phyloP scores from a whole-genome alignment of 2,113 vertebrate species.

The Bos javanicus region DNA sequence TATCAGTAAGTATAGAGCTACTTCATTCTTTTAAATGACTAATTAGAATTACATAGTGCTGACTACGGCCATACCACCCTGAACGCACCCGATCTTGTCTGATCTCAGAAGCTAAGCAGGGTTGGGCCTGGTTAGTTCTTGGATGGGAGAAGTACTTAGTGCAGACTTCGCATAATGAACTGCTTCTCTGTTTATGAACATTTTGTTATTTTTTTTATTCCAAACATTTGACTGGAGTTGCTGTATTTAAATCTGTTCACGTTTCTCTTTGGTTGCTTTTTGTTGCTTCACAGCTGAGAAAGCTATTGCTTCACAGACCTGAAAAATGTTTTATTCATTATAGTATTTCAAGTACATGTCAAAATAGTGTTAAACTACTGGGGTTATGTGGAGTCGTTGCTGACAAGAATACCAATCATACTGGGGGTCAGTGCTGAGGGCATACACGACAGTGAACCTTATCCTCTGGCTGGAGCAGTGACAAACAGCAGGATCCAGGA shows the following conservation, averaged over 20 bases:
- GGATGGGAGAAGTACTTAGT: neutral
- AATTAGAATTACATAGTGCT: neutral
- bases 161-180: neutral
- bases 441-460: neutral
- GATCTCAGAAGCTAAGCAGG: neutral
- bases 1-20: neutral
- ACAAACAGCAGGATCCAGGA: neutral
- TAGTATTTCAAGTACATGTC: slow-evolving; percentile 2
- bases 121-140: neutral
- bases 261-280: slow-evolving; percentile 16
- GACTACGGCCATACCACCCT: neutral
- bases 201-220: slow-evolving; percentile 16
- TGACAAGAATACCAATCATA: neutral
- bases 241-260: neutral
- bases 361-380: neutral
- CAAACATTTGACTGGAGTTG: neutral
- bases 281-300: neutral
- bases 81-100: neutral
- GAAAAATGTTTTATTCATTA: slow-evolving; percentile 14
- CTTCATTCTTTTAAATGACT: neutral
- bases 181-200: neutral
- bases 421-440: neutral
- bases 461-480: neutral
- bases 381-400: neutral
- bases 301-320: slow-evolving; percentile 23